Conservation (phyloP, 2,113 vertebrate genomes). For the Takifugu bimaculatus region DNA sequence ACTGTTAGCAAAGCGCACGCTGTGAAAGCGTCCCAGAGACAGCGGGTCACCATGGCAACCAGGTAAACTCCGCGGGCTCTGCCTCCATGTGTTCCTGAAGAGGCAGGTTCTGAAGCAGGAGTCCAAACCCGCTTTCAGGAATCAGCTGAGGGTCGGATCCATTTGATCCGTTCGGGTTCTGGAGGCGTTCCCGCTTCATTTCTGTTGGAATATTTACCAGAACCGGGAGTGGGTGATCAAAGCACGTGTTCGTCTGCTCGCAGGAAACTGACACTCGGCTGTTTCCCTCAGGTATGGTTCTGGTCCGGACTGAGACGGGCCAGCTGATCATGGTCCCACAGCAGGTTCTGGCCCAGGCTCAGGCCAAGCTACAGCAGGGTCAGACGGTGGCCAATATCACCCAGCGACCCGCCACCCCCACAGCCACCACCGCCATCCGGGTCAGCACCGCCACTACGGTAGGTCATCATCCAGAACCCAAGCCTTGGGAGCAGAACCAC, state of each 20-base stretch:
- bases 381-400: constrained; percentile 74
- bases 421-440: constrained; percentile 73
- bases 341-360: constrained; percentile 82
- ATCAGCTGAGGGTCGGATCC: background rate
- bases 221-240: no score
- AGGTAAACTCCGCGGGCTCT: no score
- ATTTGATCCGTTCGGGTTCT: no score
- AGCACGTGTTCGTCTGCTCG: no score
- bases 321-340: constrained; percentile 86
- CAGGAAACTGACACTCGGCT: background rate
- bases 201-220: no score
- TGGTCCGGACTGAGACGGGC: constrained; percentile 82
- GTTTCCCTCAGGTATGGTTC: constrained; percentile 76
- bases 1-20: no score
- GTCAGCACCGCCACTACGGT: constrained; percentile 77
- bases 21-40: no score
- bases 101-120: no score
- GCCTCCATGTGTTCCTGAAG: no score
- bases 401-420: constrained; percentile 73
- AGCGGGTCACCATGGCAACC: no score
- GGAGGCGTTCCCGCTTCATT: no score
- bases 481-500: background rate
- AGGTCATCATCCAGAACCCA: constrained; percentile 4
- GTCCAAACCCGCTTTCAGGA: background rate
- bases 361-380: constrained; percentile 72